These are phyloP conservation scores for Platysternon megacephalum DNA, from an alignment of 2,113 vertebrate genomes.

Conservation along the genomic window DNA sequence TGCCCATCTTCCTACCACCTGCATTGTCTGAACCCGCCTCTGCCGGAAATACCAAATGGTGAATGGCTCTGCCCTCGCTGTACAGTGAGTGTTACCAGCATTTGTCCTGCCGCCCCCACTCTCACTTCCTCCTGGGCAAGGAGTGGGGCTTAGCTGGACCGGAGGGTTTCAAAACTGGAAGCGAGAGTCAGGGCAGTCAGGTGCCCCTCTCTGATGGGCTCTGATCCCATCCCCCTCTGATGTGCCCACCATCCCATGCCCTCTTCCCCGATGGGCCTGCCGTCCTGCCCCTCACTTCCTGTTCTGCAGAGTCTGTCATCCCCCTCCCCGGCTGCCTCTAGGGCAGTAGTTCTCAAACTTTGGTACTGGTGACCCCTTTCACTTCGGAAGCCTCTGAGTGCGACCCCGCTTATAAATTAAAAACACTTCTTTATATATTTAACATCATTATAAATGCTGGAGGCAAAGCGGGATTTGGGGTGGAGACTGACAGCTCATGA, in stretches of 20 bases:
- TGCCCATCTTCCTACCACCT: slow-evolving; percentile 89
- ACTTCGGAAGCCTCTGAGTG: too few relatives aligned
- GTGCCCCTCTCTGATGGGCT: background rate
- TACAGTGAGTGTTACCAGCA: slow-evolving; percentile 86
- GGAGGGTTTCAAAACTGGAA: background rate
- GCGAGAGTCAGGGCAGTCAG: background rate
- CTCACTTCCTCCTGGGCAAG: accelerated
- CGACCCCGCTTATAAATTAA: too few relatives aligned
- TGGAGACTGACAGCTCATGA: too few relatives aligned
- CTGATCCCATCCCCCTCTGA: accelerated
- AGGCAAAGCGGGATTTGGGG: too few relatives aligned
- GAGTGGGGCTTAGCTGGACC: background rate
- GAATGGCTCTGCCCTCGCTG: slow-evolving; percentile 99
- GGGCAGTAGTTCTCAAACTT: too few relatives aligned
- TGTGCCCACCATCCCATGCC: accelerated
- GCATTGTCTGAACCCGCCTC: slow-evolving; percentile 95
- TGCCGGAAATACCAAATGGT: slow-evolving; percentile 97
- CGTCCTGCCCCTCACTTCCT: too few relatives aligned
- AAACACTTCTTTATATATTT: too few relatives aligned
- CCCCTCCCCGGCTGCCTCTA: too few relatives aligned
- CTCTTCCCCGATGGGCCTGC: background rate
- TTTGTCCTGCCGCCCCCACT: background rate
- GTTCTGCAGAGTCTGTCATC: background rate
- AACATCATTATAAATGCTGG: too few relatives aligned
- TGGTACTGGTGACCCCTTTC: too few relatives aligned